Evolutionary conservation across 1,140 invertebrate species (phyloP).

Genomic region (Panonychus citri): DNA sequence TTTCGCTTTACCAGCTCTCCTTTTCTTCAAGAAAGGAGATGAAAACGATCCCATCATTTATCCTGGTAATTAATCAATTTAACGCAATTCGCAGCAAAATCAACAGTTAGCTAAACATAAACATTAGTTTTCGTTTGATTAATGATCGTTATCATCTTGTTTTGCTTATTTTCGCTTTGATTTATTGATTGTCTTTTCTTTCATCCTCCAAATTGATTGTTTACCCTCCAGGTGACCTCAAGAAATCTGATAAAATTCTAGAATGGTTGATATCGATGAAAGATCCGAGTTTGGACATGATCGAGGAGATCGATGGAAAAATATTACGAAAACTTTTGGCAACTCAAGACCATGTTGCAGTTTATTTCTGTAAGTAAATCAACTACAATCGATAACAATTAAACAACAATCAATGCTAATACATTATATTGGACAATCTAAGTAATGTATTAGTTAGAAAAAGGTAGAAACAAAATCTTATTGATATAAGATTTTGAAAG

Average conservation of each 20-base stretch:
- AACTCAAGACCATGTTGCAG: constrained; percentile 14
- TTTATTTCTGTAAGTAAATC: constrained; percentile 16
- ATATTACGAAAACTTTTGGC: constrained; percentile 15
- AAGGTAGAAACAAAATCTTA: no score
- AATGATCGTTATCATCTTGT: constrained; percentile 11
- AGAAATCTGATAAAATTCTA: constrained; percentile 17
- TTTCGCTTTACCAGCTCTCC: constrained; percentile 21
- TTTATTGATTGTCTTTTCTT: not conserved
- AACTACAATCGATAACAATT: not conserved
- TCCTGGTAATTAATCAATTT: constrained; percentile 36
- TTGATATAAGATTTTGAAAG: no score
- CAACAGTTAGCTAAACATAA: no score
- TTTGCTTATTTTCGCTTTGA: not conserved
- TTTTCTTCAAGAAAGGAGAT: constrained; percentile 28
- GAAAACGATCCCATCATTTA: constrained; percentile 61
- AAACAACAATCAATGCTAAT: not conserved
- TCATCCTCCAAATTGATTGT: not conserved
- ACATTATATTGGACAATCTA: no score
- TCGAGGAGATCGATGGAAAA: constrained; percentile 22
- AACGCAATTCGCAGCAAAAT: no score
- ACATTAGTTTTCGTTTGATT: no score
- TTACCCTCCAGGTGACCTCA: constrained; percentile 17
- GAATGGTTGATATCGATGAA: constrained; percentile 23
- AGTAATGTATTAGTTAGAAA: no score
- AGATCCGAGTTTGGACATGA: constrained; percentile 21